Percentiles rank a stretch among this genome's conserved stretches.
These are phyloP conservation scores for Gallinago jamesoni DNA, from an alignment of 2,113 vertebrate species.

Conservation along the genomic window DNA sequence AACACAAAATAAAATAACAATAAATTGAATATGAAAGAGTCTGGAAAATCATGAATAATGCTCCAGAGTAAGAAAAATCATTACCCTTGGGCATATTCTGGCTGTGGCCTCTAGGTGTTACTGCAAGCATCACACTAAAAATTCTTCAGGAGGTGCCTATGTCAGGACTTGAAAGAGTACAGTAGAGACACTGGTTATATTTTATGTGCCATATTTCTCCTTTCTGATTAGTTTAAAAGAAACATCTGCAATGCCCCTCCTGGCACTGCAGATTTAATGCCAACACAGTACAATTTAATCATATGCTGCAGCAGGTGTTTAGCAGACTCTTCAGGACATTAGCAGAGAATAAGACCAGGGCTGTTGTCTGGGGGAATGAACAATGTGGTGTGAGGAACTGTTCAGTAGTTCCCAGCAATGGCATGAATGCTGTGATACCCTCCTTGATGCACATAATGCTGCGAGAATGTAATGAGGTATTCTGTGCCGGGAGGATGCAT, in stretches of 20 bases:
- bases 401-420: background rate
- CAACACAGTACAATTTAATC: background rate
- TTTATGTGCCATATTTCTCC: background rate
- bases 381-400: background rate
- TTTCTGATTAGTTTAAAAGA: background rate
- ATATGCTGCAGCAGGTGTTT: constrained; percentile 9
- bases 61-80: background rate
- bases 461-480: background rate
- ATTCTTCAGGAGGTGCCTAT: background rate
- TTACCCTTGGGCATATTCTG: background rate
- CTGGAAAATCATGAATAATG: background rate
- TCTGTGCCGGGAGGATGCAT: background rate
- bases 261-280: constrained; percentile 18
- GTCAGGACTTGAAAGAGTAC: background rate
- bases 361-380: background rate
- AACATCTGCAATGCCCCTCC: constrained; percentile 2
- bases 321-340: constrained; percentile 16
- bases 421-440: background rate
- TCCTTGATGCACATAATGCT: background rate
- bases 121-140: background rate
- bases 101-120: background rate
- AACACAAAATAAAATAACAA: background rate
- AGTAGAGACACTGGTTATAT: background rate
- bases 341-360: background rate
- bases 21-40: background rate